A percentile compares a stretch with the other conserved stretches of the same genome.
Evolutionary conservation across 2,888 invertebrate genomes (phyloP).

Genomic region (Cremastinae sp.): DNA sequence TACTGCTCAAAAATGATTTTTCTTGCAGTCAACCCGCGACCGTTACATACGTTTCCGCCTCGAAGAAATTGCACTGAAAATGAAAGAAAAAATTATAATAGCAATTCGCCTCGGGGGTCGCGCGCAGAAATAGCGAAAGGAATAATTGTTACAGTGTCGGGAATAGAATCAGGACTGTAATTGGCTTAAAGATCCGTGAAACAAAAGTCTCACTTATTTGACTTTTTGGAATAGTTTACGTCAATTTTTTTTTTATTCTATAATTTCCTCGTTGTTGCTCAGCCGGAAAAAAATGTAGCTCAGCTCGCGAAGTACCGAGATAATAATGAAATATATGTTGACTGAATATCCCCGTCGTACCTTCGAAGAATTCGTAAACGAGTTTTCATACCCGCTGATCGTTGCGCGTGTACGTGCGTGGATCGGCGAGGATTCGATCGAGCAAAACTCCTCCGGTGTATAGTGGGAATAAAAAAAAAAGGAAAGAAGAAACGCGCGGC

Average conservation of each 20-base stretch:
- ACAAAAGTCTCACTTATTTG: not conserved
- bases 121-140: no score
- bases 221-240: not conserved
- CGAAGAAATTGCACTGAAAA: slow-evolving; percentile 23
- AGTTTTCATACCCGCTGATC: slow-evolving; percentile 46
- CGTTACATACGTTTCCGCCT: slow-evolving; percentile 58
- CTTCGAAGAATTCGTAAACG: slow-evolving; percentile 60
- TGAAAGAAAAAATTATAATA: slow-evolving; percentile 7
- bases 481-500: slow-evolving; percentile 38
- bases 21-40: slow-evolving; percentile 44
- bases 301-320: not conserved
- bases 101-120: not conserved
- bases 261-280: no score
- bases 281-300: not conserved
- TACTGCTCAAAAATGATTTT: slow-evolving; percentile 49
- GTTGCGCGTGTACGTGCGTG: slow-evolving; percentile 1
- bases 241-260: not conserved
- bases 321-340: slow-evolving; percentile 19
- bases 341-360: slow-evolving; percentile 31
- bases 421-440: slow-evolving; percentile 44
- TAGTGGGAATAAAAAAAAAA: slow-evolving; percentile 45
- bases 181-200: no score
- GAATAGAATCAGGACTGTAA: no score
- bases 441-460: slow-evolving; percentile 26
- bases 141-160: no score